Evolutionary conservation across 2,797 vertebrate species (phyloP).

Genomic region (Selene dorsalis): DNA sequence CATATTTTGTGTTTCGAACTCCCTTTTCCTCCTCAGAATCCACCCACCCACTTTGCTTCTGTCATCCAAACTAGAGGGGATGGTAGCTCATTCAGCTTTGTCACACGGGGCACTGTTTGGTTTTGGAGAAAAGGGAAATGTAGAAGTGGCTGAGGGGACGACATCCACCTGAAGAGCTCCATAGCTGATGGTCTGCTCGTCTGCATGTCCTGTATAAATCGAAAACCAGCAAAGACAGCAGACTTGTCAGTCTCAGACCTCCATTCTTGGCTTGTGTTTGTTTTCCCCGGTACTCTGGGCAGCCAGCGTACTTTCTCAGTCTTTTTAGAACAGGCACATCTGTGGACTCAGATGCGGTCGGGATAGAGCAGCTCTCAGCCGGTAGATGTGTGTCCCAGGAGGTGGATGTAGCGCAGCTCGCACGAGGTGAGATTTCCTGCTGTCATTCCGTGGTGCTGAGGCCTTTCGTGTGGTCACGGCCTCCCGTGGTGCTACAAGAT

Average conservation of each 20-base stretch:
- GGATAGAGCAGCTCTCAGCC: slow-evolving; percentile 52
- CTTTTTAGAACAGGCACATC: slow-evolving; percentile 18
- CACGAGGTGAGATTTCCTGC: slow-evolving; percentile 66
- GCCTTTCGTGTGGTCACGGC: slow-evolving; percentile 68
- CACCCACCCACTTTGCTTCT: slow-evolving; percentile 59
- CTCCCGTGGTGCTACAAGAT: slow-evolving; percentile 81
- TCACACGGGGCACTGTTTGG: slow-evolving; percentile 58
- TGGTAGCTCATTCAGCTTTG: slow-evolving; percentile 74
- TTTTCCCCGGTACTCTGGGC: slow-evolving; percentile 38
- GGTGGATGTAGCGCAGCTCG: slow-evolving; percentile 56
- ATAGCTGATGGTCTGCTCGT: slow-evolving; percentile 61
- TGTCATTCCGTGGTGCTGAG: slow-evolving; percentile 83
- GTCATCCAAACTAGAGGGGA: slow-evolving; percentile 60
- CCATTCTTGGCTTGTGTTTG: slow-evolving; percentile 50
- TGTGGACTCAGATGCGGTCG: slow-evolving; percentile 22
- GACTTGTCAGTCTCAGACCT: slow-evolving; percentile 70
- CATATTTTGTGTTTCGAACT: slow-evolving; percentile 80
- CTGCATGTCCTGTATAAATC: slow-evolving; percentile 82
- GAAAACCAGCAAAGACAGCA: slow-evolving; percentile 82
- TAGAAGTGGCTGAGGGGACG: slow-evolving; percentile 28
- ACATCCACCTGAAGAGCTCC: slow-evolving; percentile 51
- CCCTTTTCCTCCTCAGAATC: slow-evolving; percentile 51
- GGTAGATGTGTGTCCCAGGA: slow-evolving; percentile 43
- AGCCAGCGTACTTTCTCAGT: slow-evolving; percentile 32
- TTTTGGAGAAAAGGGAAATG: slow-evolving; percentile 40